These are phyloP conservation scores for Trachymyrmex cornetzi DNA, from an alignment of 1,140 invertebrate species.

Conservation along the genomic window DNA sequence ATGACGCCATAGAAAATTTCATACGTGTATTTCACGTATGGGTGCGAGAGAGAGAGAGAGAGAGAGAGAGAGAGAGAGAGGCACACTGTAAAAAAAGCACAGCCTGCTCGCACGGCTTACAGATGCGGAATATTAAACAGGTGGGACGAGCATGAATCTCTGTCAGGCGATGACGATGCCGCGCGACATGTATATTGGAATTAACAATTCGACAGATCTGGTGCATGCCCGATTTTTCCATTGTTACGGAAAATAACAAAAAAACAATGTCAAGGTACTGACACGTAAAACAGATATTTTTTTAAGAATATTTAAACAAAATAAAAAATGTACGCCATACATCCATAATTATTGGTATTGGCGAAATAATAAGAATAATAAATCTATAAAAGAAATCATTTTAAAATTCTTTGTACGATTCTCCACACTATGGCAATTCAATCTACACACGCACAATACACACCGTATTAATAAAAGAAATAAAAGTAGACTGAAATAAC, in stretches of 20 bases:
- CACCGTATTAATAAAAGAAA: not conserved
- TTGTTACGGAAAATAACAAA: constrained; percentile 15
- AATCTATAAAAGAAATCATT: not conserved
- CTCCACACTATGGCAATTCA: not conserved
- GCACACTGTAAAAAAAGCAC: constrained; percentile 2
- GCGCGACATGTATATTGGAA: constrained; percentile 55
- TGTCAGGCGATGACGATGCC: constrained; percentile 15
- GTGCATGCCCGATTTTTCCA: constrained; percentile 17
- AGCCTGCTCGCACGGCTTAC: constrained; percentile 42
- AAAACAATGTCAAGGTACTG: constrained; percentile 25
- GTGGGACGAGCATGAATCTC: constrained; percentile 41
- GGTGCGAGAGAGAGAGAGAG: not conserved
- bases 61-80: not conserved
- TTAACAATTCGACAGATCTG: constrained; percentile 59
- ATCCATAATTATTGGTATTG: not conserved
- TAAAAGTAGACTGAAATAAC: not conserved
- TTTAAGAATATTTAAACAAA: not conserved
- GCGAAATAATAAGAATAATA: not conserved
- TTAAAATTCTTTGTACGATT: too few species aligned
- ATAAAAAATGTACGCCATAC: not conserved
- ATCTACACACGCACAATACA: not conserved
- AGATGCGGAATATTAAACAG: constrained; percentile 61
- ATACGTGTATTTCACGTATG: constrained; percentile 25
- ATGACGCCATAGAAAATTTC: constrained; percentile 37
- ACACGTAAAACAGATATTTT: not conserved